Evolutionary conservation across 2,888 invertebrate genomes (phyloP), one percentile per base, ranked within the genome.

Genomic region (Dyspetes luteomarginatus): DNA sequence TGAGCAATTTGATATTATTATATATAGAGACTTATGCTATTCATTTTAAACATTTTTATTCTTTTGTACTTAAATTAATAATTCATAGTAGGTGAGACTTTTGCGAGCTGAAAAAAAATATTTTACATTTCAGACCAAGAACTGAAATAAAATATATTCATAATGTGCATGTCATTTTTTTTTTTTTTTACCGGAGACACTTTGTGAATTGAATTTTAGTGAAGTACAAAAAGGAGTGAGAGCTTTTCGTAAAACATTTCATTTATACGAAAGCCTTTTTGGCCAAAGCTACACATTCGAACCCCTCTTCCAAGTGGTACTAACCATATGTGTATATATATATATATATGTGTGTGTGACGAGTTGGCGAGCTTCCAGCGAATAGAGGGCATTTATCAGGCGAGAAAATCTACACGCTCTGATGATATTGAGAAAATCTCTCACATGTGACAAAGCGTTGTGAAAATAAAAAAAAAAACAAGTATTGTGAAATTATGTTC

Each of bases 361-460:
- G 58, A 55, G 45, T 71, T 80, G 75, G 75, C 80, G 67, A 76
- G 26, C 24, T 67, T 80, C 75, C 74, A 75, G 58, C 17, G 15
- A 67, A 30, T 9, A 17, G 71, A 26, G 12, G 36, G 64, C 58
- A 69, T 76, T 50, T 68, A 62, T 68, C 69, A 48, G 2, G 45
- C 15, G 68, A 64, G 48, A 64, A 64, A 73, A 73, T 76, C 45
- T 64, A 15, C 48, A 28, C 22, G 45, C 15, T 56, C 30, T 48
- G 9, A 48, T 30, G 28, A 58, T 50, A 45, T 55, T 65, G 3
- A 50, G 28, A 71, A 28, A 12, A 67, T 28, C 26, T 5, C 30
- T 19, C 58, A 45, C 43, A 9, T 30, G 7, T 58, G 22, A 30
- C 19, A 69, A 22, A 30, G 56, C 24, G n/a, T 5, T 9, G 19